These are phyloP conservation scores for Odocoileus hemionus DNA, from an alignment of 2,113 vertebrate genomes.

Conservation along the genomic window DNA sequence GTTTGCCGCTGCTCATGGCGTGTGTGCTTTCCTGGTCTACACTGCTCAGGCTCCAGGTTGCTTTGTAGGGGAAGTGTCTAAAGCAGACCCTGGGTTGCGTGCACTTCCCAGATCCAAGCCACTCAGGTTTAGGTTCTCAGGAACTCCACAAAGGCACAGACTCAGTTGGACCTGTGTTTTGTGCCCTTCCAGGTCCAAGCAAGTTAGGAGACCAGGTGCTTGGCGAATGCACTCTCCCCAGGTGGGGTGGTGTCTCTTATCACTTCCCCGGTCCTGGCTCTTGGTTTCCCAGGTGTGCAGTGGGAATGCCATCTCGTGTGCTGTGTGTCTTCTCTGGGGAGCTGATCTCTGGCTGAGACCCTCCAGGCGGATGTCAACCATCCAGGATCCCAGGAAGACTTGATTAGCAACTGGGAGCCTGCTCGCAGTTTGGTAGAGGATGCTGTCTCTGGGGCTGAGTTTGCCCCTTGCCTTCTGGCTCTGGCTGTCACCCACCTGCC, in stretches of 20 bases:
- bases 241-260: not conserved
- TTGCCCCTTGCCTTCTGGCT: not conserved
- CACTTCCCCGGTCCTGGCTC: not conserved
- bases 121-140: not conserved
- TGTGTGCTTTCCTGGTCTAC: not conserved
- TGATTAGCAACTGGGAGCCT: not conserved
- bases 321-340: not conserved
- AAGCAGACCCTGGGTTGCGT: not conserved
- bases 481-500: not conserved
- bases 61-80: not conserved
- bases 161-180: not conserved
- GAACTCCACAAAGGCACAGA: not conserved
- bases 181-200: not conserved
- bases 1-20: accelerated
- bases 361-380: not conserved
- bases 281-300: not conserved
- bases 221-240: not conserved
- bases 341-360: not conserved
- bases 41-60: not conserved
- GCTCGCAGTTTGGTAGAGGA: not conserved
- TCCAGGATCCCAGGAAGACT: not conserved
- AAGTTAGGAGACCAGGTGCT: not conserved
- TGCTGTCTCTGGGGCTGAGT: not conserved
- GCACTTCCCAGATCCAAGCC: not conserved
- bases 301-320: accelerated